Evolutionary conservation across 2,888 invertebrate species (phyloP).

Genomic region (Herminia tarsipennalis): DNA sequence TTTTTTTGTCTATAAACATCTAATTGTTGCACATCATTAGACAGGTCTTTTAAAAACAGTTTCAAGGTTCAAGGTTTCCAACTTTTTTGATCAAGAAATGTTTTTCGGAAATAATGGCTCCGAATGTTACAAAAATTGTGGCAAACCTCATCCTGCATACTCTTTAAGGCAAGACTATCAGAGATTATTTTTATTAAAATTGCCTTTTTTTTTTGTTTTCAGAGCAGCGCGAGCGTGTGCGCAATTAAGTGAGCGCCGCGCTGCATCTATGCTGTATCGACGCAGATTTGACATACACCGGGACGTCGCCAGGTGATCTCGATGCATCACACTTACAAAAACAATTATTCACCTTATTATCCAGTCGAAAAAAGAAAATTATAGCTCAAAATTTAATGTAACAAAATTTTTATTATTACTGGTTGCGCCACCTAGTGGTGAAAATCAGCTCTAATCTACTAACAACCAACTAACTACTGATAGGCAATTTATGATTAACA

Average conservation of each 20-base stretch:
- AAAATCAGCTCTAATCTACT: conserved; percentile 18
- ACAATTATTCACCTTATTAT: conserved; percentile 26
- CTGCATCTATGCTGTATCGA: conserved; percentile 84
- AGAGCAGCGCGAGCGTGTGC: conserved; percentile 66
- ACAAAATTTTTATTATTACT: conserved; percentile 28
- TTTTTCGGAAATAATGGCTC: too few species aligned
- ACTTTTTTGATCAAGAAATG: too few species aligned
- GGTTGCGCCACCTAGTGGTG: conserved; percentile 24
- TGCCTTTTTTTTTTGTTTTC: conserved; percentile 47
- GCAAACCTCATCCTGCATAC: too few species aligned
- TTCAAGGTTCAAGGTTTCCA: too few species aligned
- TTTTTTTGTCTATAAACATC: too few species aligned
- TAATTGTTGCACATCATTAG: too few species aligned
- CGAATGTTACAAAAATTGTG: too few species aligned
- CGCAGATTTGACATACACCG: conserved; percentile 88
- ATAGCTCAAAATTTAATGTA: conserved; percentile 32
- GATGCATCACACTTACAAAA: conserved; percentile 48
- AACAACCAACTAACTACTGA: background rate
- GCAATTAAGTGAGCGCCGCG: conserved; percentile 61
- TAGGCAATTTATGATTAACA: background rate
- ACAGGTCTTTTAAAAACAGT: too few species aligned
- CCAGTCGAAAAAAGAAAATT: conserved; percentile 31
- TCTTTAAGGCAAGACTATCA: too few species aligned
- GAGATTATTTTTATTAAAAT: background rate
- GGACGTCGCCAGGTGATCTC: conserved; percentile 88